Evolutionary conservation across 1,140 invertebrate genomes (phyloP), one percentile per base, ranked within the genome.

Genomic region (Onthophagus taurus): DNA sequence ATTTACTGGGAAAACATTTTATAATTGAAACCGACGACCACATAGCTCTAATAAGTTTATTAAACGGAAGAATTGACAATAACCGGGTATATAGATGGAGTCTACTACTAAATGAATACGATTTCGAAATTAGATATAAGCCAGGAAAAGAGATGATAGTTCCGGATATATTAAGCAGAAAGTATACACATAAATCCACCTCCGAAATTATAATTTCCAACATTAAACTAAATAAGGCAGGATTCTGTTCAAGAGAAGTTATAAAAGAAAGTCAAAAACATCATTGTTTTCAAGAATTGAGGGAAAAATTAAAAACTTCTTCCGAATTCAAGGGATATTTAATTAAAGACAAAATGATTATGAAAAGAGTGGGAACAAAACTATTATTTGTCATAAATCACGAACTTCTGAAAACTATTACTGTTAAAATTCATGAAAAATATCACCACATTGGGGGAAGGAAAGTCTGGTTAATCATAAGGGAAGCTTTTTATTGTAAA

Each of bases 1-100:
- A 37, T 37, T 37, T 37, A 37, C 6, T 37, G 19, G 35, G 35
- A 37, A 37, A 37, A 14, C 14, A 17, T 7, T 37, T 37, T 37
- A 37, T n/a, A n/a, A n/a, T n/a, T n/a, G n/a, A n/a, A n/a, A n/a
- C n/a, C n/a, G n/a, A n/a, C n/a, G n/a, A n/a, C n/a, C n/a, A n/a
- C 13, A 37, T 19, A 7, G 6, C 14, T 12, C 35, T 7, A 7
- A 17, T 4, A 37, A 12, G 5, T 20, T 9, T 37, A 5, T 11
- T 37, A 8, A 6, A 9, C 4, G 8, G 4, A 6, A 8, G 19
- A 12, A 17, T 8, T 12, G 16, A 12, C 16, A 37, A 37, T 17
- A 37, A 37, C 19, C 8, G 35, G 4, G 16, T 37, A 11, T 37
- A 37, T 19, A 8, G 35, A 16, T 37, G 35, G 35, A 17, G 4